Evolutionary conservation across 2,113 vertebrate genomes (phyloP).

Genomic region (Percina caprodes): DNA sequence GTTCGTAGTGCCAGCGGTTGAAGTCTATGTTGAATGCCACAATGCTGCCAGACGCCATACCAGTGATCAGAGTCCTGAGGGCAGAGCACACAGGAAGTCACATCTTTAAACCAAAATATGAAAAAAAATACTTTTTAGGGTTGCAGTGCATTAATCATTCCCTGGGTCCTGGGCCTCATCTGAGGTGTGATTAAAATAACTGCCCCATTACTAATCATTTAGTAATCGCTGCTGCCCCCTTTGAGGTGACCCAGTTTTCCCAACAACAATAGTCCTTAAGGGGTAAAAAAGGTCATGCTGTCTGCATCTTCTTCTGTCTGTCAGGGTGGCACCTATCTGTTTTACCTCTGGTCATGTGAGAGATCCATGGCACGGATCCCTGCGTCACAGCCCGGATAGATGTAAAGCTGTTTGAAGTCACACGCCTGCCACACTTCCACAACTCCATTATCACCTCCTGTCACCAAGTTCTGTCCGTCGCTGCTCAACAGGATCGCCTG

Average conservation of each 20-base stretch:
- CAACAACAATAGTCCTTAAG: background rate
- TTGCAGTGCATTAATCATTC: background rate
- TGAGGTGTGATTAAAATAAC: background rate
- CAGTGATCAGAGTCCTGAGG: slow-evolving; percentile 97
- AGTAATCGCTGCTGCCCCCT: background rate
- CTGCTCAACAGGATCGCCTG: slow-evolving; percentile 97
- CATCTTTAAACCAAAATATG: background rate
- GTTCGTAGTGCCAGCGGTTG: slow-evolving; percentile 99
- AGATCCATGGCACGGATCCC: slow-evolving; percentile 99
- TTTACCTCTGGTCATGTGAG: slow-evolving; percentile 98
- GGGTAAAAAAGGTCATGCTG: background rate
- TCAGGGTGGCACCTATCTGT: background rate
- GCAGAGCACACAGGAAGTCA: background rate
- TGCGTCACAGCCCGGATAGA: slow-evolving; percentile 98
- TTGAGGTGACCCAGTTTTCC: slow-evolving; percentile 9
- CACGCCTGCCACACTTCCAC: slow-evolving; percentile 99
- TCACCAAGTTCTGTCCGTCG: slow-evolving; percentile 98
- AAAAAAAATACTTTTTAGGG: background rate
- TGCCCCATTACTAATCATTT: background rate
- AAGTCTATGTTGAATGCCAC: slow-evolving; percentile 99
- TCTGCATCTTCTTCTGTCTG: background rate
- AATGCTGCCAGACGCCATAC: slow-evolving; percentile 99
- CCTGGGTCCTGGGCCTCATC: background rate
- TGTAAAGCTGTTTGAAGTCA: slow-evolving; percentile 99
- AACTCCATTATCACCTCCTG: slow-evolving; percentile 97